Evolutionary conservation across 2,113 vertebrate species (phyloP), one percentile per base, ranked within the genome.

Genomic region (Alces alces): DNA sequence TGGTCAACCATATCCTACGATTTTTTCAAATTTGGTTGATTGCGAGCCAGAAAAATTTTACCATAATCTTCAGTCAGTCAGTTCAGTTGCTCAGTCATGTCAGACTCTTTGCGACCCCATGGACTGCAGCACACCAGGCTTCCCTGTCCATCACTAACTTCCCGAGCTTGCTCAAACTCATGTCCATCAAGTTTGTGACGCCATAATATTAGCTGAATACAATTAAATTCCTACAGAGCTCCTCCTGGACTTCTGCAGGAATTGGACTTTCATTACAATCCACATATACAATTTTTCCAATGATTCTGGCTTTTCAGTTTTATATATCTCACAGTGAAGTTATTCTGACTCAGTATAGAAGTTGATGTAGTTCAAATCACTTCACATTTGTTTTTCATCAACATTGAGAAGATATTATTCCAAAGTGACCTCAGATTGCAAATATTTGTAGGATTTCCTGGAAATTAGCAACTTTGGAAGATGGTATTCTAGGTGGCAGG

Each of bases 361-460:
- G 64, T 82, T 85, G 76, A 92, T 92, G 90, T 57, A 39, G 86
- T 82, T 97, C 33, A 94, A 36, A 83, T 93, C 82, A 96, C 85
- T 43, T 61, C 54, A 84, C 52, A 79, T 57, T 28, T 89, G 47
- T 73, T 97, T 96, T 80, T 5, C 54, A 52, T 93, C 45, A 66
- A 28, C 12, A 82, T 55, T n/a, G 80, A 91, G 84, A 96, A 84
- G 88, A 61, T 86, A 86, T 96, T 97, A 89, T 83, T 89, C 58
- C 28, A 39, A 83, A 85, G 36, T 76, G 79, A 97, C 36, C 57
- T 90, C 39, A 58, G 64, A 92, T 60, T 95, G 50, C 96, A 96
- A 95, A 94, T 57, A 76, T 95, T 97, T 93, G 58, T 78, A 82
- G 36, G n/a, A 80, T 66, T 93, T 93, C 88, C 64, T 96, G n/a